These are phyloP conservation scores for Anabas testudineus DNA, from an alignment of 2,797 vertebrate genomes.

Conservation along the genomic window DNA sequence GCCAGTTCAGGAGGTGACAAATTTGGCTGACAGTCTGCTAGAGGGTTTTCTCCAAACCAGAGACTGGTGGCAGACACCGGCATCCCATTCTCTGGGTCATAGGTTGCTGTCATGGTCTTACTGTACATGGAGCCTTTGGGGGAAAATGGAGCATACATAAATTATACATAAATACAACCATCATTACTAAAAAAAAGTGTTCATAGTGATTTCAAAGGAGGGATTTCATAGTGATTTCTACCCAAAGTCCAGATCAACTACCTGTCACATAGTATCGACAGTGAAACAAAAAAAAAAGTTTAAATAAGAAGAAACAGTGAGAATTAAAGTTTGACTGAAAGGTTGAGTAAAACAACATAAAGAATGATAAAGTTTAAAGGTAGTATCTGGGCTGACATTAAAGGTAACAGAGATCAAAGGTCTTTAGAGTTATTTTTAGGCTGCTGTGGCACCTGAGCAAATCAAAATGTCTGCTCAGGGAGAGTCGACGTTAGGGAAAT, in stretches of 20 bases:
- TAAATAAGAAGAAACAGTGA: background rate
- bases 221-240: background rate
- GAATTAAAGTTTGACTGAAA: background rate
- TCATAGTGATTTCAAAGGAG: background rate
- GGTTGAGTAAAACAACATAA: background rate
- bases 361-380: background rate
- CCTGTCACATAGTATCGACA: background rate
- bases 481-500: background rate
- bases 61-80: slow-evolving; percentile 89
- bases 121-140: slow-evolving; percentile 88
- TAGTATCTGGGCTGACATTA: background rate
- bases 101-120: slow-evolving; percentile 94
- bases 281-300: background rate
- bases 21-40: slow-evolving; percentile 85
- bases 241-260: background rate
- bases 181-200: background rate
- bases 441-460: background rate
- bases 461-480: too few relatives aligned
- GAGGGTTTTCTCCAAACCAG: slow-evolving; percentile 92
- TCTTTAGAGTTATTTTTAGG: slow-evolving; percentile 13
- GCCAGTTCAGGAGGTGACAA: slow-evolving; percentile 86
- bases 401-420: slow-evolving; percentile 5
- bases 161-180: background rate
- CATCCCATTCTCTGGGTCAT: slow-evolving; percentile 92
- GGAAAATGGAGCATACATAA: background rate